Evolutionary conservation across 2,797 vertebrate genomes (phyloP), one percentile per base, ranked within the genome.

Genomic region (Helicolenus hilgendorfi): DNA sequence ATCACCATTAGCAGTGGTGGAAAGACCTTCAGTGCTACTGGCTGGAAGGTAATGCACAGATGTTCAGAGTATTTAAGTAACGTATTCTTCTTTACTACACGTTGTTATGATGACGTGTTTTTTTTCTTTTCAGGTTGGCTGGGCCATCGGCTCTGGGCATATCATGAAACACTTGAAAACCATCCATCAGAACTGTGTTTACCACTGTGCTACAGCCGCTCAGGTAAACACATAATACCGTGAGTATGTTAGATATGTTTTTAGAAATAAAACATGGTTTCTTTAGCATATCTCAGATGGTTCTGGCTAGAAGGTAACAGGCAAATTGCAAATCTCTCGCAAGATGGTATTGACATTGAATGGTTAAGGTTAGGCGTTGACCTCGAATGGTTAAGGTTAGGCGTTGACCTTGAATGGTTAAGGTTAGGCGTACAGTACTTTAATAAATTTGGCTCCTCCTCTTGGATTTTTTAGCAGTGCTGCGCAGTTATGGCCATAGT

Each of bases 1-100:
- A 68, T 99, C 81, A 98, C 93, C 18, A 75, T 99, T 0, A 97
- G 99, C 24, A 99, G 99, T 0, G 98, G 96, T 15, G 99, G 99
- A 70, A 99, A 99, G 94, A 98, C 97, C 27, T 99, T 99, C 62
- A 98, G 98, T 59, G 98, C 93, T 58, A 99, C 99, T 0, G 99
- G 99, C 77, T 99, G 98, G 99, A 99, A 99, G 98, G 99, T 99
- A 85, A 96, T 24, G 2, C 22, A 10, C 69, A 38, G 26, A 18
- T 27, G 14, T 5, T 49, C 33, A 11, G 20, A 64, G 20, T 24
- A 27, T 58, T 20, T 2, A 3, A n/a, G 41, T 8, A 0, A 22
- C 1, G 2, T 68, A 2, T 72, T 26, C 9, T 5, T 60, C 22
- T 78, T 67, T 9, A 22, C 5, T 2, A 7, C 22, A 29, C 1